Conservation (phyloP, 2,888 invertebrate genomes). For the Himalopsyche japonica region DNA sequence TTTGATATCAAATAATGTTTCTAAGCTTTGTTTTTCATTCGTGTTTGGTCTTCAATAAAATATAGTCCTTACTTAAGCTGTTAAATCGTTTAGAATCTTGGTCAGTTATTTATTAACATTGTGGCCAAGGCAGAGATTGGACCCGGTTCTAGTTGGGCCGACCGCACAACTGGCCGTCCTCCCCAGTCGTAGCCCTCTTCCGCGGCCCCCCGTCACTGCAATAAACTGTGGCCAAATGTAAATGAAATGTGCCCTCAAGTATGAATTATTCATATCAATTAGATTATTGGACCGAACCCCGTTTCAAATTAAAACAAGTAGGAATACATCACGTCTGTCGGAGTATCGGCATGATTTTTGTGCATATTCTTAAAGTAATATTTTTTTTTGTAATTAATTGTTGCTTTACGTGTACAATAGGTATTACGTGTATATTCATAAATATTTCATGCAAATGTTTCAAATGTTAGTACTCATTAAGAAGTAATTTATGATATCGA, state of each 20-base stretch:
- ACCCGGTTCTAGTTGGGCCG: background rate
- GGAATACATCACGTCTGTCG: constrained; percentile 17
- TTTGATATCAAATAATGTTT: no score
- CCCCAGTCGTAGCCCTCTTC: background rate
- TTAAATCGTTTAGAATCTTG: background rate
- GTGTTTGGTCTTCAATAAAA: background rate
- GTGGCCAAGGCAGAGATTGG: constrained; percentile 6
- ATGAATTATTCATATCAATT: constrained; percentile 41
- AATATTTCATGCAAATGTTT: no score
- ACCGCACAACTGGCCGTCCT: constrained; percentile 3
- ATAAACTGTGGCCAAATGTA: constrained; percentile 39
- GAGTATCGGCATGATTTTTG: background rate
- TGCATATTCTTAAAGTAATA: no score
- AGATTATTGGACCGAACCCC: constrained; percentile 37
- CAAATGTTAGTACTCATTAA: no score
- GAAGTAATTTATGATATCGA: no score
- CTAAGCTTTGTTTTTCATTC: no score
- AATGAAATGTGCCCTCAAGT: constrained; percentile 33
- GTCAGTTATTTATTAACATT: background rate
- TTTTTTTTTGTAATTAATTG: no score
- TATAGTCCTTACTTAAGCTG: background rate
- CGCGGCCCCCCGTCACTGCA: background rate
- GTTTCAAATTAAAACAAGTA: constrained; percentile 30
- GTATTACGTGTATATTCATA: no score
- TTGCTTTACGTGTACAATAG: no score